Conservation (phyloP, 2,888 invertebrate genomes). For the Rugalucina vietnamica region DNA sequence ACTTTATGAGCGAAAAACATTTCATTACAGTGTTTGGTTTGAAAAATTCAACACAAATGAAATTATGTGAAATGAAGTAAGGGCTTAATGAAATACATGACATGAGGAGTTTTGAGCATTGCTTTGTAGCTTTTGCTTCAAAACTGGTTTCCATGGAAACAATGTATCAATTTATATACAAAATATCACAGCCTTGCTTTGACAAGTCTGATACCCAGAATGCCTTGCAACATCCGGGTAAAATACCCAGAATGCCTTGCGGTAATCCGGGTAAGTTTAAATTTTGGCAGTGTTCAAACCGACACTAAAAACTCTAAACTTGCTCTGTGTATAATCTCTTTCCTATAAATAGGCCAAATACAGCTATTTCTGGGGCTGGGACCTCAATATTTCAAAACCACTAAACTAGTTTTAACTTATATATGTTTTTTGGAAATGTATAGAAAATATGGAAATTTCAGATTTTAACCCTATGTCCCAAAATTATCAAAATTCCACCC, state of each 20-base stretch:
- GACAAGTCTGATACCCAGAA: slow-evolving; percentile 59
- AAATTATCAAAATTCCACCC: no score
- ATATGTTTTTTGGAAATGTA: no score
- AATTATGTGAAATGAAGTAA: neutral
- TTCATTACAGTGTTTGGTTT: no score
- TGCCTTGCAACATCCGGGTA: no score
- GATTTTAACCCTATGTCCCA: no score
- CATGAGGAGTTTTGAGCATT: neutral
- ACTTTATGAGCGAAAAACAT: no score
- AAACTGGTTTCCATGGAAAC: slow-evolving; percentile 15
- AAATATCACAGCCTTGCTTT: slow-evolving; percentile 74
- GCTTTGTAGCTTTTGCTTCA: neutral
- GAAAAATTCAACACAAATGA: neutral
- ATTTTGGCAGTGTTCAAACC: slow-evolving; percentile 59
- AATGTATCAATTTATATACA: slow-evolving; percentile 62
- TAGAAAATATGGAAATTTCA: no score
- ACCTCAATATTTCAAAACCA: no score
- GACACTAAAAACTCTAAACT: slow-evolving; percentile 14
- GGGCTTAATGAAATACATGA: slow-evolving; percentile 6
- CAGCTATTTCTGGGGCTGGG: no score
- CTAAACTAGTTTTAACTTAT: no score
- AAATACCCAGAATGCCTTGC: no score
- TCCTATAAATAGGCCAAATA: neutral
- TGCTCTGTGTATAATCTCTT: neutral
- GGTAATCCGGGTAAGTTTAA: slow-evolving; percentile 36